Evolutionary conservation across 2,797 vertebrate genomes (phyloP), one percentile per base, ranked within the genome.

Genomic region (Anguilla anguilla): DNA sequence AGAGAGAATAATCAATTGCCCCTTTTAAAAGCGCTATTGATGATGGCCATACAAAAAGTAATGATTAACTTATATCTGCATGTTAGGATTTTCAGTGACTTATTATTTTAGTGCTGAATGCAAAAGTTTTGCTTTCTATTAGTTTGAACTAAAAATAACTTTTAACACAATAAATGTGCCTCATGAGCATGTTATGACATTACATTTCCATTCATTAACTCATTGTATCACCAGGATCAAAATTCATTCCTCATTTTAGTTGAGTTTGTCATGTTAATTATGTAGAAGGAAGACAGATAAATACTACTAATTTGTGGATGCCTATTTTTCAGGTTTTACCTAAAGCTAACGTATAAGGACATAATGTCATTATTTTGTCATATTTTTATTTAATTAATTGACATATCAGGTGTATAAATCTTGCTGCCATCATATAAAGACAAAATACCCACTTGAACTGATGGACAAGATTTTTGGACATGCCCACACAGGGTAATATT

Each of bases 131-230:
- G 39, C 84, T 57, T 85, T 85, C 46, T 2, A 92, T 90, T 90
- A 93, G 93, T 93, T 92, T 91, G 87, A 93, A 92, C 89, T 88
- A 46, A 46, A 46, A 46, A 46, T 5, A 46, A 46, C 43, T 46
- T 46, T 46, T 46, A 46, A 46, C 43, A 46, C 43, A 46, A 46
- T 46, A 46, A 46, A 46, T 46, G 43, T 46, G 4, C 43, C 43
- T 46, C 43, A 46, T 46, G 5, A 46, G 43, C 43, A 53, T n/a
- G 77, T 86, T 89, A 87, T 88, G 84, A 90, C 84, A 82, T 35
- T 87, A 82, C 85, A 86, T 93, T 94, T 92, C 93, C 94, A 93
- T 90, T 90, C 89, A 87, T 61, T 19, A 11, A 43, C 39, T 46
- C 13, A 43, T 35, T 0, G 39, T 43, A 79, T 79, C 15, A 46